phyloP scores from a whole-genome alignment of 2,888 invertebrate genomes.

The Saturnia japonica region DNA sequence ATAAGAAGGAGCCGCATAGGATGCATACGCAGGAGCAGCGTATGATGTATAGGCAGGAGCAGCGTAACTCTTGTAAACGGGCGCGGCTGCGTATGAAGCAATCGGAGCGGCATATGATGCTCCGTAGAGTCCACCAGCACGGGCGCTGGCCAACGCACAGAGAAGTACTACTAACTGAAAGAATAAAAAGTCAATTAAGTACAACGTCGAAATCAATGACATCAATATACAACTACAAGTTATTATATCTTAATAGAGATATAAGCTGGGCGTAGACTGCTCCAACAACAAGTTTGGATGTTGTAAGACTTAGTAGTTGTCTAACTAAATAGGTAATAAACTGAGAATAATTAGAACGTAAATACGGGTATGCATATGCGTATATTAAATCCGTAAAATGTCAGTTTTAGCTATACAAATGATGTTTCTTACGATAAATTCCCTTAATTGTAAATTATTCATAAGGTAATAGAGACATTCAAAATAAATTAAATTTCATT shows the following conservation, averaged over 20 bases:
- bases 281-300: neutral
- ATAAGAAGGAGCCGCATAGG: conserved; percentile 37
- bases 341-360: neutral
- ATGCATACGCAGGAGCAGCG: conserved; percentile 60
- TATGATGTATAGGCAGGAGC: conserved; percentile 51
- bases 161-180: conserved; percentile 78
- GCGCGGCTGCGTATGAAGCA: conserved; percentile 45
- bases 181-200: conserved; percentile 27
- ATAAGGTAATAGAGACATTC: neutral
- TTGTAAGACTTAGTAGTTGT: neutral
- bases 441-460: too few species aligned
- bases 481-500: neutral
- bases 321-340: neutral
- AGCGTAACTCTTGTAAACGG: conserved; percentile 58
- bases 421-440: too few species aligned
- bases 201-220: conserved; percentile 1
- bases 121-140: conserved; percentile 76
- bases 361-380: neutral
- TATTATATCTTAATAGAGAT: neutral
- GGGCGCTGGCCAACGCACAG: conserved; percentile 80
- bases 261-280: neutral
- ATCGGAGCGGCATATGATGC: conserved; percentile 47
- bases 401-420: too few species aligned
- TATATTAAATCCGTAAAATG: neutral
- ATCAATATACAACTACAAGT: neutral